Percentiles rank a stretch among this genome's conserved stretches.
phyloP scores from a whole-genome alignment of 2,113 vertebrate species.

The Choloepus hoffmanni region DNA sequence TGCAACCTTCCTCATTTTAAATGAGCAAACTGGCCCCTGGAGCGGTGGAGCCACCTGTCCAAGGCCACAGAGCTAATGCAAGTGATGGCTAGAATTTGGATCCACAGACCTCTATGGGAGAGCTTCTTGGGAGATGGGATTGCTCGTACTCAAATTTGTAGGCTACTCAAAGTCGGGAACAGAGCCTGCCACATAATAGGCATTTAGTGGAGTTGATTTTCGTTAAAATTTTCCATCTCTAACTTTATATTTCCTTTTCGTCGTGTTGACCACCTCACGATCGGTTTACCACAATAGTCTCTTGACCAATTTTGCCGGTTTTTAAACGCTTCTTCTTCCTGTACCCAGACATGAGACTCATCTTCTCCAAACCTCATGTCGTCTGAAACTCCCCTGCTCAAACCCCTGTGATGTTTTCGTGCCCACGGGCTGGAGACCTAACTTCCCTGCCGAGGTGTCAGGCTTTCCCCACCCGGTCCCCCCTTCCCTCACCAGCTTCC shows the following conservation, averaged over 20 bases:
- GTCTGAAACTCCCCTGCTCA: background rate
- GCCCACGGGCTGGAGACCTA: background rate
- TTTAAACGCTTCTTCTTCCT: background rate
- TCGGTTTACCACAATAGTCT: background rate
- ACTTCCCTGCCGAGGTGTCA: no score
- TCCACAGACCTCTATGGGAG: background rate
- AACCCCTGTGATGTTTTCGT: rapidly evolving
- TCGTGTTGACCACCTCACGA: background rate
- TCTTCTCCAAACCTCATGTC: background rate
- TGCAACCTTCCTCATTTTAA: background rate
- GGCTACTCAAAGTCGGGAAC: background rate
- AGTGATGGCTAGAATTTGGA: background rate
- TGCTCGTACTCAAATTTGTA: background rate
- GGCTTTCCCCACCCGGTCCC: background rate
- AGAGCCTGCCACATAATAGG: background rate
- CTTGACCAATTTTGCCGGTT: background rate
- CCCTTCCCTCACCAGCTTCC: no score
- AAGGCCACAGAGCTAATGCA: no score
- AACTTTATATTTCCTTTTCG: background rate
- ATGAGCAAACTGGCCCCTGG: background rate
- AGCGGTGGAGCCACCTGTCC: background rate
- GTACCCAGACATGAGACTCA: background rate
- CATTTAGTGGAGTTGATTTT: background rate
- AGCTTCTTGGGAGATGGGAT: background rate
- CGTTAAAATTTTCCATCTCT: background rate